Base-by-base conservation (phyloP, 1,140 invertebrate species). In the Drosophila dunni region DNA sequence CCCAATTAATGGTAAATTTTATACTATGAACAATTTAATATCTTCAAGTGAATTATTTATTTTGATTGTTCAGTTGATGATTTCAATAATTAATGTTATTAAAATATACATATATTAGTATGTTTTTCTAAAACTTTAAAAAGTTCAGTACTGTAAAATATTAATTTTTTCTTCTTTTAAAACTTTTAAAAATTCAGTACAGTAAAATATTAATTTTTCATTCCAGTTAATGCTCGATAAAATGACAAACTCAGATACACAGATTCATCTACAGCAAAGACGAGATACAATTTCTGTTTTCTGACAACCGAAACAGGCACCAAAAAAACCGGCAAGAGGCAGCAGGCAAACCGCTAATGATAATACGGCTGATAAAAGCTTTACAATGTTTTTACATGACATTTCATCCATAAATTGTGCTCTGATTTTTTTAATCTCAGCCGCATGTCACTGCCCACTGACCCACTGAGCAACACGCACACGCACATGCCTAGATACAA, bases 281-380 rank as follows among this genome's bases (percentile, higher is more conserved):
- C 24, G 1, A 33, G 36, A 34, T 38, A 44, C 6, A 36, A 34
- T 33, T 50, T 57, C n/a, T 34, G 50, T 56, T 78, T 84, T 73
- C 85, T 70, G 78, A 38, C 51, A 51, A 11, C n/a, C n/a, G 36
- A 9, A 13, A 48, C 45, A 48, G 45, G 48, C 48, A 15, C 7
- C 5, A 17, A 29, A 17, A 29, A 29, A 29, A 3, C 24, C 24
- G 44, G 46, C 53, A 68, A 51, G 42, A 70, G 34, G 44, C 34
- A 57, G 51, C 24, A 42, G 65, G 50, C 34, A 44, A 64, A 53
- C 57, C 57, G 58, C 74, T 73, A 75, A 84, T 85, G 81, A 86
- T 75, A 71, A 81, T 84, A 65, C 58, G 81, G 36, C 69, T 84
- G 78, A 84, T 84, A 86, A 84, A 84, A 84, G 81, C 81, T 71